Base-by-base conservation (phyloP, 2,888 invertebrate genomes). In the Coelinius sp. region DNA sequence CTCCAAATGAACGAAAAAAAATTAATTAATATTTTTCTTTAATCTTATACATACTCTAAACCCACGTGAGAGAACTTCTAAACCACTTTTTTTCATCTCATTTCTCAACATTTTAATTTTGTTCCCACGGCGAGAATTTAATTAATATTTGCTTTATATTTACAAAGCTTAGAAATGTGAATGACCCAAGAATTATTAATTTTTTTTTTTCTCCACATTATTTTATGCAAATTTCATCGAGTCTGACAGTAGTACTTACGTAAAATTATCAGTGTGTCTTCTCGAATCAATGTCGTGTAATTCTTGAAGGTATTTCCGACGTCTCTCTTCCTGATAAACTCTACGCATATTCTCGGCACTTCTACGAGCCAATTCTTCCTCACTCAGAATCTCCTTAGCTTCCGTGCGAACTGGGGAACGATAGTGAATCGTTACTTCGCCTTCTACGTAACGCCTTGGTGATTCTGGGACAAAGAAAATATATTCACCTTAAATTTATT, bases 381-480 rank as follows among this genome's bases (percentile, higher is more conserved):
- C 97, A 80, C 96, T 95, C 78, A 95, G 91, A 79, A 92, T 91
- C 79, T 94, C 95, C 89, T 97, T 94, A 78, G 95, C 94, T 87
- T 96, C 95, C 86, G 94, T 93, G 76, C 96, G 92, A 79, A 97
- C 93, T 73, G 97, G 97, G 77, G 94, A 94, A 86, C 94, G 92
- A 91, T 96, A 97, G 89, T 97, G 97, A 88, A 97, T 96, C 88
- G 96, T 97, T 84, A 97, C 97, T 89, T 97, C 96, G 88, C 95
- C 94, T 89, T 96, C 96, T 87, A 95, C 93, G 90, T 96, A 97
- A 81, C 94, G 94, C 86, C 95, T 92, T 66, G 95, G 95, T 82
- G 95, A 95, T 90, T 95, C 96, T 96, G 88, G 27, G 52, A 64
- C 70, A 74, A 53, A 62, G 53, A 65, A 52, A 53, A 24, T n/a